Percentiles rank a stretch among this genome's conserved stretches.
Conservation (phyloP, 2,797 vertebrate species). For the Brachyrhaphis roseni region DNA sequence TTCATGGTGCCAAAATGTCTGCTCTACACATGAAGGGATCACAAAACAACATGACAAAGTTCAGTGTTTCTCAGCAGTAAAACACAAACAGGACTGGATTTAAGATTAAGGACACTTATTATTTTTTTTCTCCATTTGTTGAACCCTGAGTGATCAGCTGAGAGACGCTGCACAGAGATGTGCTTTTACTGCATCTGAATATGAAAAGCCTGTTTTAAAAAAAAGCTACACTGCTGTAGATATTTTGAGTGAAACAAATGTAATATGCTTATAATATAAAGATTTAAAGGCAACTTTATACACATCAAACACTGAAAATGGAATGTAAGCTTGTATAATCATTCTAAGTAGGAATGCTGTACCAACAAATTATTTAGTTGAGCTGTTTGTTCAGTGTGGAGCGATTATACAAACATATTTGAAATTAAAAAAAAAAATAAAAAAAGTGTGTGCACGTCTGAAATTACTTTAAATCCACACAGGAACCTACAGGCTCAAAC, state of each 20-base stretch:
- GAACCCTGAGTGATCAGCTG: conserved; percentile 61
- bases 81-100: conserved; percentile 8
- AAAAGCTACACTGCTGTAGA: not conserved
- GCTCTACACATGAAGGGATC: not conserved
- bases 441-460: not conserved
- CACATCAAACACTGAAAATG: not conserved
- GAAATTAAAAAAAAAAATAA: not conserved
- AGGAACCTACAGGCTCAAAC: not conserved
- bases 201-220: conserved; percentile 1
- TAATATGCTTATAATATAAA: not conserved
- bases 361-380: not conserved
- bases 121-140: not conserved
- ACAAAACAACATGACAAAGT: conserved; percentile 10
- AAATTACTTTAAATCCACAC: not conserved
- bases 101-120: conserved; percentile 14
- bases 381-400: not conserved
- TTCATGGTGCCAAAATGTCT: not conserved
- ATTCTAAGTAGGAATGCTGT: not conserved
- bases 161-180: conserved; percentile 20
- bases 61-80: conserved; percentile 8
- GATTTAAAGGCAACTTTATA: not conserved
- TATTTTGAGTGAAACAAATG: not conserved
- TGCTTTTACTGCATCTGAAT: conserved; percentile 29
- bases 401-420: not conserved
- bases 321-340: not conserved